Base-by-base conservation (phyloP, 2,113 vertebrate genomes). In the Nesogale talazaci region DNA sequence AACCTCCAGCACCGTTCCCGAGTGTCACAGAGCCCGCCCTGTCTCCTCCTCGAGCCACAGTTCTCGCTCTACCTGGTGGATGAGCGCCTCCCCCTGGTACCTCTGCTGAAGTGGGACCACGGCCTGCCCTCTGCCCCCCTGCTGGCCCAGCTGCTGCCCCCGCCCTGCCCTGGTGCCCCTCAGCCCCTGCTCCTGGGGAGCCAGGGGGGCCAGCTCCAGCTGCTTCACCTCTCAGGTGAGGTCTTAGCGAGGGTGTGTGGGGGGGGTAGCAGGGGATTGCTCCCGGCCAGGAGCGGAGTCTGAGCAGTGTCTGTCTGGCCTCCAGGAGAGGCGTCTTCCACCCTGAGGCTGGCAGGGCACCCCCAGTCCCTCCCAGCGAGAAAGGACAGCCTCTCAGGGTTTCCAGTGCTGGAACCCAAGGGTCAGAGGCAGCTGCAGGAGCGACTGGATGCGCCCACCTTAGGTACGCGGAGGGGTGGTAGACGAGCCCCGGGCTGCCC, bases 41-140 rank as follows among this genome's bases (percentile, higher is more conserved):
- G 0, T 52, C 46, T 34, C 40, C 8, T 10, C 4, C 25, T 52
- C 16, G 0, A 0, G 29, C 65, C 11, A 1, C 1, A 99, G 99
- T 97, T 98, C 95, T 99, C 99, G 0, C 97, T 98, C 10, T 99
- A 99, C 95, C 88, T 99, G 94, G 75, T 99, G 97, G 99, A 99
- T 0, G 99, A 99, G 93, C 98, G 99, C 17, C 97, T 99, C 79
- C 98, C 99, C 0, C 88, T 97, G n/a, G 88, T 99, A 72, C 99
- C 99, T 0, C 94, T 98, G 97, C 94, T 99, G 57, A 98, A 98
- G 92, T 98, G 98, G 98, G 97, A 98, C 27, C 99, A 99, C 63
- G 97, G 98, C 97, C 97, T 99, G 97, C 69, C 96, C 56, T 97
- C 97, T 0, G 98, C 98, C 0, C 98, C 99, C 0, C 36, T 98